Evolutionary conservation across 2,888 invertebrate genomes (phyloP).

Genomic region (Drosophila macrospina): DNA sequence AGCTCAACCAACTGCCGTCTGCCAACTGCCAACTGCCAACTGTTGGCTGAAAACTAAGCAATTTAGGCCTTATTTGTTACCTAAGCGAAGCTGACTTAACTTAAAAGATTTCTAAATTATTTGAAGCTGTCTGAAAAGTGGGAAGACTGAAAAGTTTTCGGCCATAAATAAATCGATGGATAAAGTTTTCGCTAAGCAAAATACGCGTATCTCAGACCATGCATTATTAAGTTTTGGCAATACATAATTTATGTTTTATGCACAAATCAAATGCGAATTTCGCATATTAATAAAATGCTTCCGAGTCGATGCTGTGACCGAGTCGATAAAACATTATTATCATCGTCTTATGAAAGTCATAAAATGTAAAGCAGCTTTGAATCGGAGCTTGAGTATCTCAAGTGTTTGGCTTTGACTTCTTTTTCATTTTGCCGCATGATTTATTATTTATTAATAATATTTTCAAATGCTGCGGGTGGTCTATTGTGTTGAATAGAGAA

Average conservation of each 20-base stretch:
- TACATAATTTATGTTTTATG: conserved; percentile 44
- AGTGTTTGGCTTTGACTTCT: conserved; percentile 34
- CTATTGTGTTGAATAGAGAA: conserved; percentile 1
- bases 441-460: conserved; percentile 75
- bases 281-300: conserved; percentile 49
- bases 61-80: conserved; percentile 50
- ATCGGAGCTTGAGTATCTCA: conserved; percentile 17
- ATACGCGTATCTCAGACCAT: conserved; percentile 13
- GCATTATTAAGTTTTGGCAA: conserved; percentile 65
- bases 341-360: conserved; percentile 50
- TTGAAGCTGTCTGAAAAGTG: conserved; percentile 18
- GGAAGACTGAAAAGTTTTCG: conserved; percentile 23
- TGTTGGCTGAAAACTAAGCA: conserved; percentile 45
- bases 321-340: conserved; percentile 55
- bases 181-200: conserved; percentile 25
- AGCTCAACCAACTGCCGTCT: conserved; percentile 34
- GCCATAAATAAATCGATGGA: conserved; percentile 47
- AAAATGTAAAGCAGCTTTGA: conserved; percentile 53
- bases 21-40: conserved; percentile 16
- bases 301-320: conserved; percentile 31
- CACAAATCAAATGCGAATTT: conserved; percentile 24
- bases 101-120: conserved; percentile 29
- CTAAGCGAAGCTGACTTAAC: conserved; percentile 14
- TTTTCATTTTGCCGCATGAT: conserved; percentile 62
- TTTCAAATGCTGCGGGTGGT: conserved; percentile 28